Percentiles rank a stretch among this genome's conserved stretches.
Conservation (phyloP, 2,113 vertebrate genomes). For the Seriola rivoliana region DNA sequence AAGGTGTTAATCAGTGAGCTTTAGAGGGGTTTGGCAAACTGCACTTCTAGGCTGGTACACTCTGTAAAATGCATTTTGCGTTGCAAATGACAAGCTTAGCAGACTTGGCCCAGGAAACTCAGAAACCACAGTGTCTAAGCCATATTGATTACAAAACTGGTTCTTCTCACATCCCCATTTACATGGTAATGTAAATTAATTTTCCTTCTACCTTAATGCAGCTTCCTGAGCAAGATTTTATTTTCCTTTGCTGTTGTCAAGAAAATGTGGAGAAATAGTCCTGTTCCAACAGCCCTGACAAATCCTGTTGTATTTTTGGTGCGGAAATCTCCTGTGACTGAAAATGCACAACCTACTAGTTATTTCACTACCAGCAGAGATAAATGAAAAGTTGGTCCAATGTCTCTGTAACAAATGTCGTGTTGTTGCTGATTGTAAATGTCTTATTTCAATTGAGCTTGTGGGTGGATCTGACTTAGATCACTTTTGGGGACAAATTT, state of each 20-base stretch:
- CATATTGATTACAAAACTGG: no score
- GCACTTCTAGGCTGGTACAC: no score
- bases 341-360: not conserved
- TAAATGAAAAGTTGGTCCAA: conserved; percentile 13
- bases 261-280: no score
- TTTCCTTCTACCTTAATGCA: not conserved
- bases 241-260: not conserved
- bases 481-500: no score
- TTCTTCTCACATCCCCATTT: not conserved
- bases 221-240: not conserved
- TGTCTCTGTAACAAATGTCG: not conserved
- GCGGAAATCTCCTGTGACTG: not conserved
- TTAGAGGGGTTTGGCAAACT: no score
- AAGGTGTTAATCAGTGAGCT: no score
- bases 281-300: not conserved
- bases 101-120: no score
- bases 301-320: not conserved
- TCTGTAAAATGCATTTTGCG: no score
- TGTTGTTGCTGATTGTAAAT: conserved; percentile 24
- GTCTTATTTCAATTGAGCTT: conserved; percentile 24
- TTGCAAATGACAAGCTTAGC: no score
- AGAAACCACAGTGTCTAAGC: no score
- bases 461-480: no score
- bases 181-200: not conserved
- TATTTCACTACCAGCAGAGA: conserved; percentile 11